Percentiles rank a stretch among this genome's conserved stretches.
Conservation (phyloP, 2,113 vertebrate genomes). For the Catagonus wagneri region DNA sequence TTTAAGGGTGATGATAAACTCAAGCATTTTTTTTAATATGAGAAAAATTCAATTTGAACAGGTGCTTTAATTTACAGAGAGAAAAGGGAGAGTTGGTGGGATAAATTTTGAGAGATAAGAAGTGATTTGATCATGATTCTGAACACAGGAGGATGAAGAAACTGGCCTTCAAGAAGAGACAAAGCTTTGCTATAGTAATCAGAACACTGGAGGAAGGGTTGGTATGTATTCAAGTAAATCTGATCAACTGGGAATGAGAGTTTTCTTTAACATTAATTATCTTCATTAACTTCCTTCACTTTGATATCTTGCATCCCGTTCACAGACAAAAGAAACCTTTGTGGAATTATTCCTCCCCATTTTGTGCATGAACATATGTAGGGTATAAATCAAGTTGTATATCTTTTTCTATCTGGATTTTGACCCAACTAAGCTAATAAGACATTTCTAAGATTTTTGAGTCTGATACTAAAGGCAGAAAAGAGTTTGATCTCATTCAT, state of each 20-base stretch:
- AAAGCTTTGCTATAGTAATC: background rate
- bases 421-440: background rate
- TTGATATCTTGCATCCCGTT: background rate
- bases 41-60: background rate
- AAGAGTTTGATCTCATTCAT: background rate
- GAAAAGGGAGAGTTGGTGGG: too few species aligned
- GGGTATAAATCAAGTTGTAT: background rate
- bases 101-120: background rate
- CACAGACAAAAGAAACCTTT: background rate
- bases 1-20: background rate
- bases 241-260: background rate
- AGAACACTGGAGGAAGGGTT: background rate
- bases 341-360: background rate
- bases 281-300: background rate
- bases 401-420: background rate
- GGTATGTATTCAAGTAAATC: background rate
- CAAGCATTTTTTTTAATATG: background rate
- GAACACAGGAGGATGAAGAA: background rate
- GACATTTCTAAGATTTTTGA: background rate
- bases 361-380: background rate
- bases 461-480: background rate
- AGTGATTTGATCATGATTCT: background rate
- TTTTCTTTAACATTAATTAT: background rate
- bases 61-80: background rate
- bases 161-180: background rate